Conservation (phyloP, 2,113 vertebrate genomes). For the Macquaria ambigua region DNA sequence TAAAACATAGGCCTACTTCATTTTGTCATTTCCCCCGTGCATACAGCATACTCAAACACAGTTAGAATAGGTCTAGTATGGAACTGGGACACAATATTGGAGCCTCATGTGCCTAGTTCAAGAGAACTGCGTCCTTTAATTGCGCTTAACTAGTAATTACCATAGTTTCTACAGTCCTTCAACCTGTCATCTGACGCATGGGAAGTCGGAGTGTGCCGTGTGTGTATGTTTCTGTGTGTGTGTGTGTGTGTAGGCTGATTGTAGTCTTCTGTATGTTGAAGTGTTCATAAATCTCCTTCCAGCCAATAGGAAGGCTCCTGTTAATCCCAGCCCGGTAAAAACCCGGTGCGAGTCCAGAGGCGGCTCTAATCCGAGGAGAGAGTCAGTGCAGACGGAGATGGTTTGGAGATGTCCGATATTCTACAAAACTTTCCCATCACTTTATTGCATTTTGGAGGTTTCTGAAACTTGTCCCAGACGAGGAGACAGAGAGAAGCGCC, state of each 20-base stretch:
- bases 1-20: neutral
- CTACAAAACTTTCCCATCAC: neutral
- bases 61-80: neutral
- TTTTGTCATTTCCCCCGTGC: neutral
- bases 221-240: conserved; percentile 18
- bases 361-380: conserved; percentile 26
- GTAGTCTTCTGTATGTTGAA: conserved; percentile 30
- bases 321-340: conserved; percentile 71
- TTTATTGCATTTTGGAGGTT: conserved; percentile 26
- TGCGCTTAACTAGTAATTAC: conserved; percentile 25
- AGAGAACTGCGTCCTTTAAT: conserved; percentile 1
- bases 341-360: conserved; percentile 26
- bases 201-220: conserved; percentile 25
- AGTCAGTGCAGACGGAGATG: neutral
- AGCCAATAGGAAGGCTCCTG: conserved; percentile 67
- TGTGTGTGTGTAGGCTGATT: conserved; percentile 8
- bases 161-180: conserved; percentile 48
- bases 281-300: conserved; percentile 56
- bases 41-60: neutral
- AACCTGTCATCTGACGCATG: conserved; percentile 54
- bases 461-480: conserved; percentile 6
- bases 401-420: conserved; percentile 48
- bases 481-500: conserved; percentile 15
- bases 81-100: neutral
- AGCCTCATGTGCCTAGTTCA: neutral